Evolutionary conservation across 2,888 invertebrate species (phyloP).

Genomic region (Neoaliturus tenellus): DNA sequence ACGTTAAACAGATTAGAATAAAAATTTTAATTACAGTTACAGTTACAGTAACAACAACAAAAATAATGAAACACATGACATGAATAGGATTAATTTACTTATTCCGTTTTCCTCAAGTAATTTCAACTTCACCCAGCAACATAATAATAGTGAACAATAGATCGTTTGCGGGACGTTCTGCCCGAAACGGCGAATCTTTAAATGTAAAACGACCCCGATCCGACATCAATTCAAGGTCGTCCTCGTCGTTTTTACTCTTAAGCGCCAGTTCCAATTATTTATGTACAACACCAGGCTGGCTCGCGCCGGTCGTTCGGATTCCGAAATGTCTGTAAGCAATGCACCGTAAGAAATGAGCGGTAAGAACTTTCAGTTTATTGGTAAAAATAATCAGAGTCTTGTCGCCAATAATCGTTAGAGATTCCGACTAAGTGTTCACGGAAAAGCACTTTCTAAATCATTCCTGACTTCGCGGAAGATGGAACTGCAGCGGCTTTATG

Average conservation of each 20-base stretch:
- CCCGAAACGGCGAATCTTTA: neutral
- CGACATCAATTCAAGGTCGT: neutral
- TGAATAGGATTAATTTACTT: too few relatives aligned
- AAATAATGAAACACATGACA: too few relatives aligned
- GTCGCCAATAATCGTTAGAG: slow-evolving; percentile 20
- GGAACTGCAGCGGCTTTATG: neutral
- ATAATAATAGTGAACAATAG: neutral
- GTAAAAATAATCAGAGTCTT: slow-evolving; percentile 28
- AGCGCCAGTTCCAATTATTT: slow-evolving; percentile 16
- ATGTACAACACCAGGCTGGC: neutral
- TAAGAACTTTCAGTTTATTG: slow-evolving; percentile 32
- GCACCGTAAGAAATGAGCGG: neutral
- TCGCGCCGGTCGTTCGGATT: slow-evolving; percentile 15
- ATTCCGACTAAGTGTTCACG: neutral
- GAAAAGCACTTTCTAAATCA: slow-evolving; percentile 35
- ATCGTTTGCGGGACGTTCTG: neutral
- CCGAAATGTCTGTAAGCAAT: slow-evolving; percentile 12
- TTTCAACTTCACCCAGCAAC: too few relatives aligned
- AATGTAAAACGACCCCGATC: neutral
- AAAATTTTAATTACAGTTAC: too few relatives aligned
- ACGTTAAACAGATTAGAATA: too few relatives aligned
- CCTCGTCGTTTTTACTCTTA: neutral
- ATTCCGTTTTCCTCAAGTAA: too few relatives aligned
- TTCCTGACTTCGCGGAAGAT: neutral
- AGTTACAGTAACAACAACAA: too few relatives aligned